phyloP scores from a whole-genome alignment of 2,888 invertebrate genomes.

The Tetropium fuscum region DNA sequence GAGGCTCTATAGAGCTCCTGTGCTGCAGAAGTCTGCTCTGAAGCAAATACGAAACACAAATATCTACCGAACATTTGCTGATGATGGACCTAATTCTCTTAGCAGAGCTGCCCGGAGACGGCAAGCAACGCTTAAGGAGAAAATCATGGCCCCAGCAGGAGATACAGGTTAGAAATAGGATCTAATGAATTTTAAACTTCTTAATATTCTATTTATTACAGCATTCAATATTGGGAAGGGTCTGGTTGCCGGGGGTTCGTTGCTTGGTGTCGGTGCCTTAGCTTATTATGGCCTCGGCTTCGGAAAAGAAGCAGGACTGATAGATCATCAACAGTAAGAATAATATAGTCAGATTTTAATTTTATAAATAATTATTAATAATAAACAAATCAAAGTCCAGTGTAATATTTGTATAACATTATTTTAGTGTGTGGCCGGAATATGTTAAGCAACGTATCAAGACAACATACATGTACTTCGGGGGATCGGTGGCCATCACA shows the following conservation, averaged over 20 bases:
- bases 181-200: not conserved
- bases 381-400: conserved; percentile 10
- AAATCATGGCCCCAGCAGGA: conserved; percentile 81
- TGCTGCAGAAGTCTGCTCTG: conserved; percentile 54
- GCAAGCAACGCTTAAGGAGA: conserved; percentile 75
- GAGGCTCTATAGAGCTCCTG: conserved; percentile 55
- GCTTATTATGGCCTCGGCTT: conserved; percentile 96
- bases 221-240: conserved; percentile 91
- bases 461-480: conserved; percentile 93
- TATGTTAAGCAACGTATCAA: conserved; percentile 91
- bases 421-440: conserved; percentile 91
- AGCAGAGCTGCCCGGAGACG: conserved; percentile 66
- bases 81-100: conserved; percentile 65
- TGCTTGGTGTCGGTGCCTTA: conserved; percentile 89
- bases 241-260: conserved; percentile 89
- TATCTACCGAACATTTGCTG: conserved; percentile 68
- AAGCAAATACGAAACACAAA: conserved; percentile 61
- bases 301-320: conserved; percentile 80
- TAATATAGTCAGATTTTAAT: no score
- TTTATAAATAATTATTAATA: no score
- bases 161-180: conserved; percentile 74
- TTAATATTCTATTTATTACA: conserved; percentile 57
- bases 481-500: conserved; percentile 85
- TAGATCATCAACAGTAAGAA: conserved; percentile 89
- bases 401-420: conserved; percentile 11